phyloP scores from a whole-genome alignment of 2,888 invertebrate species.

The Anoncus sp. region DNA sequence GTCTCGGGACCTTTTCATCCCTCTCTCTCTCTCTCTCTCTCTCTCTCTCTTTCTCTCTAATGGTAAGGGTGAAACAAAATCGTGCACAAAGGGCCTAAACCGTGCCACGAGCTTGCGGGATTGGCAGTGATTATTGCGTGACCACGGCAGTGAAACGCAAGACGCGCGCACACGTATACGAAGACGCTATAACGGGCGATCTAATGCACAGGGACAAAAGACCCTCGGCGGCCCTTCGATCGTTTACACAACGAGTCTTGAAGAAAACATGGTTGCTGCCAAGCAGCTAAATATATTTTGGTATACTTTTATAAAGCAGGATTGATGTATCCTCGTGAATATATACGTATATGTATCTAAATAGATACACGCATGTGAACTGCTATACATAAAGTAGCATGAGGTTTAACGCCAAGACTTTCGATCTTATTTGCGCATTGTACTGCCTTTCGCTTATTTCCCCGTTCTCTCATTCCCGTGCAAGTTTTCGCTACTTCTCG shows the following conservation, averaged over 20 bases:
- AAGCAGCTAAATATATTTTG: conserved; percentile 8
- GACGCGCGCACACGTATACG: conserved; percentile 23
- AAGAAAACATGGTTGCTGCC: conserved; percentile 24
- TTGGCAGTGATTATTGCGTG: conserved; percentile 62
- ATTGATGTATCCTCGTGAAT: no score
- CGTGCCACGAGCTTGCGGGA: conserved; percentile 39
- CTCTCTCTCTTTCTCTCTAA: conserved; percentile 17
- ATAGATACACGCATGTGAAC: background rate
- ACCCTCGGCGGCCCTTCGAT: conserved; percentile 53
- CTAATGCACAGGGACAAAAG: conserved; percentile 48
- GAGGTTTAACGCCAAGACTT: background rate
- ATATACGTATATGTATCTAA: background rate
- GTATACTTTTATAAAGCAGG: background rate
- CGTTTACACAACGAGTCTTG: conserved; percentile 44
- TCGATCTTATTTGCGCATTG: background rate
- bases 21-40: conserved; percentile 12
- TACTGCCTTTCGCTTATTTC: conserved; percentile 9
- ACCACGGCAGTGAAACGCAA: conserved; percentile 29
- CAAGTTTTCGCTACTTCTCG: conserved; percentile 34
- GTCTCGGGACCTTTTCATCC: conserved; percentile 9
- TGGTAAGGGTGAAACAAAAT: conserved; percentile 41
- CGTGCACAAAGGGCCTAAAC: conserved; percentile 34
- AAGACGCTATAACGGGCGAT: conserved; percentile 18
- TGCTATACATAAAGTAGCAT: background rate
- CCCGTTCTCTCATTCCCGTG: conserved; percentile 8